Evolutionary conservation across 2,888 invertebrate species (phyloP).

Genomic region (Eudasyphora cyanicolor): DNA sequence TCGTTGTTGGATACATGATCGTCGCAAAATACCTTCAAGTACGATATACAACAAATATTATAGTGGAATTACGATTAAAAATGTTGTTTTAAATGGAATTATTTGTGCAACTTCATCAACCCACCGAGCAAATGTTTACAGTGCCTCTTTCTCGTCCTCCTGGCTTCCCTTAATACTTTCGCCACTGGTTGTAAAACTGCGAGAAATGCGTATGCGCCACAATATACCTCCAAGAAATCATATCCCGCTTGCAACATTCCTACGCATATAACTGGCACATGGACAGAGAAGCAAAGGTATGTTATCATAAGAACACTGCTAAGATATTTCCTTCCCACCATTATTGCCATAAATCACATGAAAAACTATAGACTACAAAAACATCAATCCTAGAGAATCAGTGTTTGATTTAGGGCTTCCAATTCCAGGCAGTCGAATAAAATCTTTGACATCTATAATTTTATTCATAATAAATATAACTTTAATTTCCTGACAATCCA

Average conservation of each 20-base stretch:
- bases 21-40: conserved; percentile 6
- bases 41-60: neutral
- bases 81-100: conserved; percentile 20
- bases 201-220: neutral
- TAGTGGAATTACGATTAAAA: conserved; percentile 11
- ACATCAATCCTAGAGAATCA: too few species aligned
- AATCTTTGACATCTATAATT: too few species aligned
- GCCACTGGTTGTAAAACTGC: neutral
- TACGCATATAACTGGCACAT: neutral
- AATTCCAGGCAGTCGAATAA: too few species aligned
- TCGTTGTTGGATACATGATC: neutral
- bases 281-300: neutral
- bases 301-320: neutral
- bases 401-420: too few species aligned
- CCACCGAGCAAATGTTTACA: neutral
- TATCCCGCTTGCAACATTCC: neutral
- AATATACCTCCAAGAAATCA: neutral
- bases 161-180: neutral
- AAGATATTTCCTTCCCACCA: too few species aligned
- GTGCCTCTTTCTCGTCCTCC: neutral
- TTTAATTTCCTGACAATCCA: too few species aligned
- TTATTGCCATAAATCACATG: too few species aligned
- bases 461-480: too few species aligned
- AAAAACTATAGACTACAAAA: too few species aligned
- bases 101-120: conserved; percentile 6